A percentile compares a stretch with the other conserved stretches of the same genome.
phyloP scores from a whole-genome alignment of 1,140 invertebrate genomes.

The Leptonema lineaticorne region DNA sequence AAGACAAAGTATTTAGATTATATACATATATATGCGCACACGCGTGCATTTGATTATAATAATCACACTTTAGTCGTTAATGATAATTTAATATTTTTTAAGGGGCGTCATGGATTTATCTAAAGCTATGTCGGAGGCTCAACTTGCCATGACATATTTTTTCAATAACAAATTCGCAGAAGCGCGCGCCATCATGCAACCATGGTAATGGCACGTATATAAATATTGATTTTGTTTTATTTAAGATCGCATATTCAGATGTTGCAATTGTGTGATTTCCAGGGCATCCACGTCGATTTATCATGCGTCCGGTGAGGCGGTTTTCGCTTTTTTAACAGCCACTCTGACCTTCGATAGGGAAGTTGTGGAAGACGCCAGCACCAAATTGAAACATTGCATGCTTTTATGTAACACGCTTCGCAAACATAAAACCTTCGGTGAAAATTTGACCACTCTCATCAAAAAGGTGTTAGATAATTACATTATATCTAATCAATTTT shows the following conservation, averaged over 20 bases:
- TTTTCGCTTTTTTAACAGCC: constrained; percentile 89
- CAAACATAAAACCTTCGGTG: constrained; percentile 70
- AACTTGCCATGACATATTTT: constrained; percentile 74
- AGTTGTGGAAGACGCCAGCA: constrained; percentile 72
- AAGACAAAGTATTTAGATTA: neutral
- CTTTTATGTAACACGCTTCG: constrained; percentile 75
- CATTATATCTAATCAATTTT: neutral
- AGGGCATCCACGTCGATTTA: constrained; percentile 85
- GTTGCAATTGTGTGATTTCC: constrained; percentile 43
- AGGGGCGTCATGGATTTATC: constrained; percentile 59
- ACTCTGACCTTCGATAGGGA: constrained; percentile 88
- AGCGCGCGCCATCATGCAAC: constrained; percentile 72
- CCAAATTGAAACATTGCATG: constrained; percentile 72
- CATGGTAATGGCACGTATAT: constrained; percentile 59
- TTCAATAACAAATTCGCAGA: constrained; percentile 87
- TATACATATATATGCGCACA: neutral
- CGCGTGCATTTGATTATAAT: neutral
- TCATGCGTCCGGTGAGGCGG: constrained; percentile 85
- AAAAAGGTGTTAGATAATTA: constrained; percentile 55
- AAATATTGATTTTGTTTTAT: neutral
- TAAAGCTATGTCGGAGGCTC: constrained; percentile 67
- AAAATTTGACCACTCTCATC: constrained; percentile 80
- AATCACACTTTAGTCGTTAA: neutral
- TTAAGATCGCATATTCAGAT: neutral
- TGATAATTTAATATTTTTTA: constrained; percentile 1